A percentile compares a stretch with the other conserved stretches of the same genome.
Evolutionary conservation across 2,113 vertebrate genomes (phyloP).

Genomic region (Lanius ludovicianus): DNA sequence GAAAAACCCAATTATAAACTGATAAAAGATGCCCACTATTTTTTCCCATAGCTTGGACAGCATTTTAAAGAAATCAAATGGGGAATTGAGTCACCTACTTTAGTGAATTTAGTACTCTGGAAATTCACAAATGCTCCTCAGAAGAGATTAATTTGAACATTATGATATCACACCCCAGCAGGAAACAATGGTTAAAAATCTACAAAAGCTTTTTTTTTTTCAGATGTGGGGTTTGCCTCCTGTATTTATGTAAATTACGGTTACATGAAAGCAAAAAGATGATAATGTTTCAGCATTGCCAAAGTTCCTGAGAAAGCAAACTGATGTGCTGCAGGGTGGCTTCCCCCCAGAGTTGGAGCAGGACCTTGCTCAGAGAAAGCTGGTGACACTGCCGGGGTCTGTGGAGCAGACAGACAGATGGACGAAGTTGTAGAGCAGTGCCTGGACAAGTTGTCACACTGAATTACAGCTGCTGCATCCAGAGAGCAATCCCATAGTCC

Average conservation of each 20-base stretch:
- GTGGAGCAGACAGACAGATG: not conserved
- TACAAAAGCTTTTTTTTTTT: not conserved
- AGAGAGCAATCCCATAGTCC: not conserved
- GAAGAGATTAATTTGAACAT: conserved; percentile 8
- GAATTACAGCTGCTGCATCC: not conserved
- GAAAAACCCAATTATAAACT: conserved; percentile 74
- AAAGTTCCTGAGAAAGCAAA: not conserved
- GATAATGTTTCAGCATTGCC: not conserved
- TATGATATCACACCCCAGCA: conserved; percentile 4
- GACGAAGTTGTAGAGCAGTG: not conserved
- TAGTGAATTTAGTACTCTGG: not conserved
- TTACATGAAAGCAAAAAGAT: not conserved
- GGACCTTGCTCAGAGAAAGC: not conserved
- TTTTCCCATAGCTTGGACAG: conserved; percentile 61
- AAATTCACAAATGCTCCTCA: conserved; percentile 53
- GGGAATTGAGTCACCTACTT: conserved; percentile 70
- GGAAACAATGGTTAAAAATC: conserved; percentile 56
- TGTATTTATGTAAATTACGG: not conserved
- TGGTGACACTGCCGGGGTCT: not conserved
- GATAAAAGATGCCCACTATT: conserved; percentile 70
- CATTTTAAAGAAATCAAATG: conserved; percentile 37
- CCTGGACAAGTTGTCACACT: not conserved
- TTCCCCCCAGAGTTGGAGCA: not conserved
- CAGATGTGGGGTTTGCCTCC: conserved; percentile 17
- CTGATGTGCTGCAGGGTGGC: not conserved